Percentiles rank a stretch among this genome's conserved stretches.
Conservation (phyloP, 2,797 vertebrate species). For the Perodicticus potto region DNA sequence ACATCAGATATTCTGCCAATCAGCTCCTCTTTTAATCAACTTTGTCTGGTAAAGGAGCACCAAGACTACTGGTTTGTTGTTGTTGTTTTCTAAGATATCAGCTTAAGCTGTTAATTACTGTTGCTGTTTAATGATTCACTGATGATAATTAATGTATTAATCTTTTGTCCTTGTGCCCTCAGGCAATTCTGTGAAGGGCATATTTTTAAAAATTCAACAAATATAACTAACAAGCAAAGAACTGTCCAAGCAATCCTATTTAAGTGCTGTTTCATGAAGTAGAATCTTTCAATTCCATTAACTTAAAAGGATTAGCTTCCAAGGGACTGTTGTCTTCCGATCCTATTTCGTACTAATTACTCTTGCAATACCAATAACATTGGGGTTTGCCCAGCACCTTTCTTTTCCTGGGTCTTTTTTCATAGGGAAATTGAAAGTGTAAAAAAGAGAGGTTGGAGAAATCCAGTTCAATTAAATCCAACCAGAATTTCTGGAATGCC, state of each 20-base stretch:
- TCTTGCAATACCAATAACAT: conserved; percentile 62
- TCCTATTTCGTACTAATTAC: conserved; percentile 77
- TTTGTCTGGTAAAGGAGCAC: not conserved
- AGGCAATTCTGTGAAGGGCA: conserved; percentile 73
- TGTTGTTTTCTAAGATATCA: conserved; percentile 54
- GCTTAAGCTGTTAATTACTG: conserved; percentile 73
- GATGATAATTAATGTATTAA: conserved; percentile 81
- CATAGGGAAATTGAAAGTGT: conserved; percentile 32
- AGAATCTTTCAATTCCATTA: conserved; percentile 79
- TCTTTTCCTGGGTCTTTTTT: conserved; percentile 49
- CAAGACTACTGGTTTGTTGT: conserved; percentile 31
- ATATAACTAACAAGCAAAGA: conserved; percentile 75
- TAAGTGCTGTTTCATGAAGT: conserved; percentile 77
- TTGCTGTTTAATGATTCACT: conserved; percentile 79
- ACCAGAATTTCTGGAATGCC: not conserved
- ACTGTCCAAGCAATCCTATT: conserved; percentile 73
- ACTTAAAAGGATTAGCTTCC: conserved; percentile 80
- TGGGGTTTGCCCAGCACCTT: conserved; percentile 49
- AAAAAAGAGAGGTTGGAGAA: conserved; percentile 12
- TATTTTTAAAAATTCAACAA: conserved; percentile 78
- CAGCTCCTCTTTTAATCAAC: not conserved
- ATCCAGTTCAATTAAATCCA: conserved; percentile 41
- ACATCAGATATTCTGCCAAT: not conserved
- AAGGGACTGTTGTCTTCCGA: conserved; percentile 75
- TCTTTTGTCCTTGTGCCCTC: conserved; percentile 75